Evolutionary conservation across 2,797 vertebrate species (phyloP).

Genomic region (Oreochromis grahami): DNA sequence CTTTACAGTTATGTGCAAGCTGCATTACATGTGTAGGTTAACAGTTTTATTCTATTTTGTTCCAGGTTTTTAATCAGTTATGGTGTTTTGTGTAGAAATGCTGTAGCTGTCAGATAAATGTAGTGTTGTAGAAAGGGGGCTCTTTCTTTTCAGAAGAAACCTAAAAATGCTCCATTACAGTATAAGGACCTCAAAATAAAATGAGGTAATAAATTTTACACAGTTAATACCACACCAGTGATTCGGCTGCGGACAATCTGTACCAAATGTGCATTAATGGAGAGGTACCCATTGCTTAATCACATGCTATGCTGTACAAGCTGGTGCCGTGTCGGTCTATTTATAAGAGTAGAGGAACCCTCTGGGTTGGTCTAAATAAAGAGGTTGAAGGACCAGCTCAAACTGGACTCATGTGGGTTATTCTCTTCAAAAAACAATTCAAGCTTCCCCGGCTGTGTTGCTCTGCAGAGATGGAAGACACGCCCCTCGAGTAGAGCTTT

Average conservation of each 20-base stretch:
- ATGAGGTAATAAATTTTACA: neutral
- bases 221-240: neutral
- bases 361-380: conserved; percentile 55
- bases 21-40: neutral
- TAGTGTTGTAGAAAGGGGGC: neutral
- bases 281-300: neutral
- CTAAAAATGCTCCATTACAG: neutral
- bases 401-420: conserved; percentile 20
- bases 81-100: neutral
- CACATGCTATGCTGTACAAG: neutral
- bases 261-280: neutral
- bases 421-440: conserved; percentile 34
- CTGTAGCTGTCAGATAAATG: neutral
- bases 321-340: conserved; percentile 17
- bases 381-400: conserved; percentile 29
- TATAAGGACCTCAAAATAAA: neutral
- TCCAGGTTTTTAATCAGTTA: neutral
- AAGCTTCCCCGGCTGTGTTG: neutral
- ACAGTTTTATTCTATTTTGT: neutral
- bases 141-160: neutral
- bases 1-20: neutral
- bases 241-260: neutral
- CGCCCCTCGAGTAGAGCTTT: neutral
- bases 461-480: conserved; percentile 7
- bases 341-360: conserved; percentile 38